A percentile compares a stretch with the other conserved stretches of the same genome.
Evolutionary conservation across 2,113 vertebrate species (phyloP).

Genomic region (Malurus elegans): DNA sequence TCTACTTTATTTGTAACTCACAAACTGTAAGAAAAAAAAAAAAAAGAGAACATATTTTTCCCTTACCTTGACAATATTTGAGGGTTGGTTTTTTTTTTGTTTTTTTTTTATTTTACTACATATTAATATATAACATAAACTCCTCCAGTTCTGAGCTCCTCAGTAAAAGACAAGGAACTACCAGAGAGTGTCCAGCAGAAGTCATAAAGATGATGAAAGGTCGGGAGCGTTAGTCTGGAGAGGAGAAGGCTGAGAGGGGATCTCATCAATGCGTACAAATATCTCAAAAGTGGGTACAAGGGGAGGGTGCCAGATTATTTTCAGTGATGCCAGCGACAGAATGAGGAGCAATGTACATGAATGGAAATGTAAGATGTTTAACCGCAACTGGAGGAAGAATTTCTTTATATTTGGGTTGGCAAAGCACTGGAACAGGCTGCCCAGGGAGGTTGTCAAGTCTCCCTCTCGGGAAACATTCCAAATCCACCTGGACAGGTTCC

Average conservation of each 20-base stretch:
- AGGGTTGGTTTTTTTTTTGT: too few species aligned
- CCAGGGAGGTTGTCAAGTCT: not conserved
- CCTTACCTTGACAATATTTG: not conserved
- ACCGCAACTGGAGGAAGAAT: not conserved
- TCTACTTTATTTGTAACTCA: not conserved
- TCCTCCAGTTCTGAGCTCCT: not conserved
- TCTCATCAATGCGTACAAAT: not conserved
- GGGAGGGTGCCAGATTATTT: not conserved
- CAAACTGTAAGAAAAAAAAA: not conserved
- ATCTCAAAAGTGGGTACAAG: not conserved
- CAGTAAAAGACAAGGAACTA: not conserved
- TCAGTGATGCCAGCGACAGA: fast-evolving
- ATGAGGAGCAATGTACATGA: not conserved
- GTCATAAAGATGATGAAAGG: not conserved
- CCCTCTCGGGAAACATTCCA: not conserved
- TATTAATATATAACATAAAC: not conserved
- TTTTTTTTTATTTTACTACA: not conserved
- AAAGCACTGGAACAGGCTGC: not conserved
- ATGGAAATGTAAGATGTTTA: not conserved
- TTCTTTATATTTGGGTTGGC: not conserved
- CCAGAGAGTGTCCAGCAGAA: not conserved
- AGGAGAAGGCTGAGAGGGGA: not conserved
- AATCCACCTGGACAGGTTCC: fast-evolving
- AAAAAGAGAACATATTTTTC: not conserved
- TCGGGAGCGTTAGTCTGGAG: not conserved